Base-by-base conservation (phyloP, 2,797 vertebrate genomes). In the Diplodus puntazzo region DNA sequence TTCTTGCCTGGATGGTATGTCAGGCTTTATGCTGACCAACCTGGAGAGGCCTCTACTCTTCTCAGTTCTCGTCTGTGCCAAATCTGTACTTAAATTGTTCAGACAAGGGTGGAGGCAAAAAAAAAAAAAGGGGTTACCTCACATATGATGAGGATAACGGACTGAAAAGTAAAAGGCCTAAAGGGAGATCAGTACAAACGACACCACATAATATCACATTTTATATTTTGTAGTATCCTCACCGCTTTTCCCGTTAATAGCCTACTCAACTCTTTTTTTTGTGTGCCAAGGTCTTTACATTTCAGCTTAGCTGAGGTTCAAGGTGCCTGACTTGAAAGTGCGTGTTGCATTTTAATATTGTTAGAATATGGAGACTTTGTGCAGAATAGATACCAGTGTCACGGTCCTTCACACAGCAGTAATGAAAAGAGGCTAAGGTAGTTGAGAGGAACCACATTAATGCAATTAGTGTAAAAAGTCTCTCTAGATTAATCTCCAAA, bases 1-100 rank as follows among this genome's bases (percentile, higher is more conserved):
- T 90, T 92, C 77, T 75, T 82, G 84, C 75, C 85, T 58, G 70
- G 86, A 79, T 89, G 86, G 74, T 74, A 34, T 88, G 82, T 87
- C 91, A 73, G 75, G 55, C 80, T 89, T 85, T 65, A 75, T 90
- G 88, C 88, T 91, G 86, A 92, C 86, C 80, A 68, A 79, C 84
- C 75, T 84, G 74, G 77, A 88, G 73, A 86, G 42, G 71, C 61
- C 64, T 84, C 78, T 5, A 39, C 82, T 82, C 54, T 59, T 74
- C 80, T 83, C 76, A 69, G 20, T 60, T 79, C 30, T 49, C 65
- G 49, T 71, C 21, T 34, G 75, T 66, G 18, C 67, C 23, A 3
- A 65, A 43, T 84, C 25, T 81, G 63, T 76, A 39, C 81, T 62
- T 71, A 77, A 81, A 72, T 69, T 52, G 73, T 79, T 84, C 45